Evolutionary conservation across 2,888 invertebrate species (phyloP), one percentile per base, ranked within the genome.

Genomic region (Acronicta leporina): DNA sequence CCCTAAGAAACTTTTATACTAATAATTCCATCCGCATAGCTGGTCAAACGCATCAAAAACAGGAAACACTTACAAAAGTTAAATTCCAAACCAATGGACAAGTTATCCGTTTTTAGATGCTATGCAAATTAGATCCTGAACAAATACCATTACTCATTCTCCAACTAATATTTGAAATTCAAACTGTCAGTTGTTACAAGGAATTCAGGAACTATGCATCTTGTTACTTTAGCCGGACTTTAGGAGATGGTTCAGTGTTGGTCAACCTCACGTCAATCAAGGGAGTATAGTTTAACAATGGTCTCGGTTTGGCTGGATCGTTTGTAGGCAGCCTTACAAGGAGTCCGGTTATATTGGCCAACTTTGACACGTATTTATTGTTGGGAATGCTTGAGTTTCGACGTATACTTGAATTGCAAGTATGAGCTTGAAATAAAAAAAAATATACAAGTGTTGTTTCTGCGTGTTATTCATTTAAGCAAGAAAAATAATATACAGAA

Each of bases 201-300:
- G 79, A 82, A 77, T 81, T 76, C 69, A 45, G 67, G 63, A 87
- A 87, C 84, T 86, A 87, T 87, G 86, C 85, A 79, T 79, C 83
- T 84, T 84, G 84, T 85, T 83, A 78, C 75, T 79, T 78, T 58
- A 59, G 58, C 47, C 35, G 61, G 66, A 78, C 77, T 80, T 75
- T 79, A 83, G 84, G 85, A 56, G 72, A 85, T 87, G 81, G 88
- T 83, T 85, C 83, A 81, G 83, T 76, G 83, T 83, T 85, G 91
- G 91, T 87, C 88, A 88, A 87, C 87, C 89, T 84, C 87, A 84
- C 88, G 92, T 92, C 92, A 90, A 86, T 93, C 93, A 92, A 89
- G 82, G 80, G 83, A 84, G 81, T 84, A 84, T 82, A 81, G 80
- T 68, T n/a, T 75, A 86, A 87, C 86, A 85, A 87, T 71, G 54